Percentiles rank a stretch among this genome's conserved stretches.
Evolutionary conservation across 1,140 invertebrate species (phyloP).

Genomic region (Calosoma granatense): DNA sequence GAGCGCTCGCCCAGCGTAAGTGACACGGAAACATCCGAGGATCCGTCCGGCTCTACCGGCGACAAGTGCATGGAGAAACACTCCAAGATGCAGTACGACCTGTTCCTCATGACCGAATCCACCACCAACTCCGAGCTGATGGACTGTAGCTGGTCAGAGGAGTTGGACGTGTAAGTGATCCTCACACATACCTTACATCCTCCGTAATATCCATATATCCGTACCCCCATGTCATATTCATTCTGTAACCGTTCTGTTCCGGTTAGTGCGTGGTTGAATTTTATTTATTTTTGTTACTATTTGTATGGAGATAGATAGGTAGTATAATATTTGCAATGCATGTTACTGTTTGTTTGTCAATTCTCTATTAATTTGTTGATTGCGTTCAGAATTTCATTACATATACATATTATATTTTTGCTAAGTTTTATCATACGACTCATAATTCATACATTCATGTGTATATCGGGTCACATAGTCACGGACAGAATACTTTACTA

Average conservation of each 20-base stretch:
- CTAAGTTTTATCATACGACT: background rate
- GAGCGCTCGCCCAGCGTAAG: slow-evolving; percentile 9
- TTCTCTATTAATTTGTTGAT: too few relatives aligned
- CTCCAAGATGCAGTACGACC: slow-evolving; percentile 11
- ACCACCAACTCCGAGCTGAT: slow-evolving; percentile 3
- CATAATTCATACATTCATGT: background rate
- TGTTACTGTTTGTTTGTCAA: too few relatives aligned
- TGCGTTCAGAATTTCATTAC: too few relatives aligned
- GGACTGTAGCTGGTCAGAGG: slow-evolving; percentile 10
- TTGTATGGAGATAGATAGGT: too few relatives aligned
- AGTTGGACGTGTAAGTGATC: slow-evolving; percentile 5
- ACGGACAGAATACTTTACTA: slow-evolving; percentile 1
- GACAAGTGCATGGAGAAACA: background rate
- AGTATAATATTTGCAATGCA: too few relatives aligned
- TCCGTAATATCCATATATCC: background rate
- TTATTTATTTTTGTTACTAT: background rate
- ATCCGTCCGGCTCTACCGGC: background rate
- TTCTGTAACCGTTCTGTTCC: too few relatives aligned
- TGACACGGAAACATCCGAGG: background rate
- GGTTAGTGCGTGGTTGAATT: background rate
- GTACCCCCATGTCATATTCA: background rate
- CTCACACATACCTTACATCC: background rate
- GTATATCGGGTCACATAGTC: background rate
- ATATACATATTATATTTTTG: too few relatives aligned
- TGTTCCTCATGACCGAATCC: slow-evolving; percentile 1